phyloP scores from a whole-genome alignment of 2,797 vertebrate species.

The Sebastes vulpes region DNA sequence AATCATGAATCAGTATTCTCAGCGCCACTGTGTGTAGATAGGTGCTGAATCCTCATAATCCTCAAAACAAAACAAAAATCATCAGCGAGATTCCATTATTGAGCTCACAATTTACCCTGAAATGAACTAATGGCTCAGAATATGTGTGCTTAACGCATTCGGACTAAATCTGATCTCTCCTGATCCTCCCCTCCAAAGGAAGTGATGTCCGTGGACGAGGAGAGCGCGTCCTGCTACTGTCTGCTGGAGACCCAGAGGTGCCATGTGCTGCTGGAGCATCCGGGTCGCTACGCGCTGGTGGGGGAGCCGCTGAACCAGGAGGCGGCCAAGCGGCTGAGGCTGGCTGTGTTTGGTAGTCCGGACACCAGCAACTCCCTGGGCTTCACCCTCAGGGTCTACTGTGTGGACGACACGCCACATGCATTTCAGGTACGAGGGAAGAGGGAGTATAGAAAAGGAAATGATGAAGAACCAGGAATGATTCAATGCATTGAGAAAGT shows the following conservation, averaged over 20 bases:
- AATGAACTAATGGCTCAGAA: not conserved
- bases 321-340: conserved; percentile 93
- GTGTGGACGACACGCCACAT: conserved; percentile 96
- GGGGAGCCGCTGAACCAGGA: conserved; percentile 93
- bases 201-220: conserved; percentile 96
- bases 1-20: conserved; percentile 1
- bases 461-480: not conserved
- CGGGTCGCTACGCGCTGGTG: conserved; percentile 94
- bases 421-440: conserved; percentile 92
- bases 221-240: conserved; percentile 96
- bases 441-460: not conserved
- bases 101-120: not conserved
- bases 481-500: no score
- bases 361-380: conserved; percentile 90
- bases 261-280: conserved; percentile 94
- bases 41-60: not conserved
- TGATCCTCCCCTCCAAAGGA: conserved; percentile 82
- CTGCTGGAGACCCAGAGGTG: conserved; percentile 94
- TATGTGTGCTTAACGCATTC: not conserved
- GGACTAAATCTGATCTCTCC: not conserved
- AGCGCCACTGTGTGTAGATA: not conserved
- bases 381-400: conserved; percentile 96
- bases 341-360: conserved; percentile 94
- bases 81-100: not conserved
- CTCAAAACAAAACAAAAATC: not conserved